Evolutionary conservation across 2,888 invertebrate species (phyloP).

Genomic region (Acronicta leporina): DNA sequence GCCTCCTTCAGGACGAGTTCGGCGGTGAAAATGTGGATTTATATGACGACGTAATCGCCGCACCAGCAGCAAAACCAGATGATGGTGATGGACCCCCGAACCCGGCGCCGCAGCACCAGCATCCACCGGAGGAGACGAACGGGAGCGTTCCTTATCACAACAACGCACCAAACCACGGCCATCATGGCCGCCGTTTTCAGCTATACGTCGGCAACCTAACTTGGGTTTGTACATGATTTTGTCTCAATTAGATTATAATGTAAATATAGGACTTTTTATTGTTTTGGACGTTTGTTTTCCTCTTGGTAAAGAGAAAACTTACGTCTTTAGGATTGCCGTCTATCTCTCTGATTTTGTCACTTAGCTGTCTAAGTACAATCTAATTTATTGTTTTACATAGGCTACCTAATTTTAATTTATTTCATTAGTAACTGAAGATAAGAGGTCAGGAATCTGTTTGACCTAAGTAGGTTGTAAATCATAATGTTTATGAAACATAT

Average conservation of each 20-base stretch:
- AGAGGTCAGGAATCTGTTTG: conserved; percentile 40
- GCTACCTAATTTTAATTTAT: conserved; percentile 34
- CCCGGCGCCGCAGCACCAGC: conserved; percentile 86
- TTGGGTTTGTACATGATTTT: conserved; percentile 94
- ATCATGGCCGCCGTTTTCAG: conserved; percentile 95
- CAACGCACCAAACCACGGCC: conserved; percentile 92
- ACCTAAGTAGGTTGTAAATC: conserved; percentile 40
- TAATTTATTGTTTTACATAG: conserved; percentile 39
- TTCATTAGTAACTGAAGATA: conserved; percentile 19
- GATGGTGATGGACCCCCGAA: conserved; percentile 89
- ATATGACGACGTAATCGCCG: conserved; percentile 98
- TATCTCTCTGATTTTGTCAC: conserved; percentile 56
- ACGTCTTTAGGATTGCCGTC: conserved; percentile 55
- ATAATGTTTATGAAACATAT: conserved; percentile 4
- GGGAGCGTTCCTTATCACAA: conserved; percentile 91
- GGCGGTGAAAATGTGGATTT: conserved; percentile 97
- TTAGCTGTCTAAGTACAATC: conserved; percentile 22
- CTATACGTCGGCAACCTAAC: conserved; percentile 99
- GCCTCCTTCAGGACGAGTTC: conserved; percentile 92
- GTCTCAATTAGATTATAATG: conserved; percentile 76
- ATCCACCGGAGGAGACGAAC: conserved; percentile 91
- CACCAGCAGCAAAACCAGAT: conserved; percentile 91
- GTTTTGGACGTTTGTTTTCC: conserved; percentile 68
- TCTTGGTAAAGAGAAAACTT: conserved; percentile 54
- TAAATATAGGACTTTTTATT: conserved; percentile 77